These are phyloP conservation scores for Enteromius viviparus DNA, from an alignment of 2,797 vertebrate species.

Conservation along the genomic window DNA sequence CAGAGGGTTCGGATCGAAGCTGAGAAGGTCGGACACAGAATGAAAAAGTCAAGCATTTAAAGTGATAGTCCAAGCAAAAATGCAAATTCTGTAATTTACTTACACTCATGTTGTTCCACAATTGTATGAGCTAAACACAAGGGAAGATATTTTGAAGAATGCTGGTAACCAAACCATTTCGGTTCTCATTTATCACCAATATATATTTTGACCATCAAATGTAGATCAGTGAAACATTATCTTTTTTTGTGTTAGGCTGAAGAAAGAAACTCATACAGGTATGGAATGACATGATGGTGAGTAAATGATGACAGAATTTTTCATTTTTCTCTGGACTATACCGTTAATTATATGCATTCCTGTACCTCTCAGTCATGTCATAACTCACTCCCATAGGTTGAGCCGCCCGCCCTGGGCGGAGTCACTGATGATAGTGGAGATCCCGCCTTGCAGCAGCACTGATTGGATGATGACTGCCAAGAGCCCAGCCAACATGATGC, in stretches of 20 bases:
- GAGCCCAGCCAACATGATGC: slow-evolving; percentile 92
- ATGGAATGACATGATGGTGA: background rate
- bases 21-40: slow-evolving; percentile 60
- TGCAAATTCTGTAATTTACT: background rate
- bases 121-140: background rate
- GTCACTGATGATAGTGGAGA: slow-evolving; percentile 82
- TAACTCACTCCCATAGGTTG: slow-evolving; percentile 91
- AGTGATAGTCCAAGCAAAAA: background rate
- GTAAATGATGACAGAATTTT: background rate
- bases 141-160: background rate
- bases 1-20: slow-evolving; percentile 89
- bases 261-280: background rate
- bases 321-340: background rate
- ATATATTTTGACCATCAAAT: background rate
- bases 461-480: slow-evolving; percentile 86
- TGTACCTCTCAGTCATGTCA: background rate
- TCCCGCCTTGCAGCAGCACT: slow-evolving; percentile 80
- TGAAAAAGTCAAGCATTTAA: background rate
- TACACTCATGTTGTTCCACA: background rate
- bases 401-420: slow-evolving; percentile 86
- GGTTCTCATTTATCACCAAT: background rate
- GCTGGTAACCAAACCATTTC: background rate
- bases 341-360: background rate
- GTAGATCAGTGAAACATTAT: background rate
- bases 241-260: background rate